Percentiles rank a stretch among this genome's conserved stretches.
These are phyloP conservation scores for Rhinella marina DNA, from an alignment of 2,797 vertebrate genomes.

Conservation along the genomic window DNA sequence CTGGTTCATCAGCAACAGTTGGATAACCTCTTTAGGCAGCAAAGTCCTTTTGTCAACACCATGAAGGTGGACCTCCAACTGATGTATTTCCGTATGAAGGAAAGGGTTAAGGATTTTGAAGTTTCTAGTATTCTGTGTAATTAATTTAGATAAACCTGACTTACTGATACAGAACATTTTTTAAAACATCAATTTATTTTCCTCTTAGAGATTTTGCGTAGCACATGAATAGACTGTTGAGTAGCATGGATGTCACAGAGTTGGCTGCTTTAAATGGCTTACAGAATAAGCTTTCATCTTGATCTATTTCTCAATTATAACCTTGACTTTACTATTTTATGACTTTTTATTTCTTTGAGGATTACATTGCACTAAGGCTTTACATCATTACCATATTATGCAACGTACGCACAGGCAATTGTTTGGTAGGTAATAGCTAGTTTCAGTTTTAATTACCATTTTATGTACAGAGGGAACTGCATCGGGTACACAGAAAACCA, in stretches of 20 bases:
- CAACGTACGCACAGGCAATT: conserved; percentile 29
- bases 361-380: conserved; percentile 33
- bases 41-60: too few relatives aligned
- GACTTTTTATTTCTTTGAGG: conserved; percentile 47
- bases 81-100: too few relatives aligned
- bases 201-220: conserved; percentile 6
- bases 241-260: conserved; percentile 12
- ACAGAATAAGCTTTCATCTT: conserved; percentile 44
- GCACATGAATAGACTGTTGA: conserved; percentile 28
- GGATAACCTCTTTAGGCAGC: too few relatives aligned
- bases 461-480: neutral
- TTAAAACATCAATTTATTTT: conserved; percentile 35
- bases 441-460: conserved; percentile 34
- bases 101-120: neutral
- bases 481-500: neutral
- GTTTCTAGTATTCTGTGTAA: neutral
- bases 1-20: too few relatives aligned
- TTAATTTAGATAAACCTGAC: neutral
- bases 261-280: conserved; percentile 22
- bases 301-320: conserved; percentile 53
- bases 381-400: conserved; percentile 36
- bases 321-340: conserved; percentile 30
- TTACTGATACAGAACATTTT: conserved; percentile 10
- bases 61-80: too few relatives aligned
- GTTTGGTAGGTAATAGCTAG: conserved; percentile 45